phyloP scores from a whole-genome alignment of 2,888 invertebrate species.

The Xestia xanthographa region DNA sequence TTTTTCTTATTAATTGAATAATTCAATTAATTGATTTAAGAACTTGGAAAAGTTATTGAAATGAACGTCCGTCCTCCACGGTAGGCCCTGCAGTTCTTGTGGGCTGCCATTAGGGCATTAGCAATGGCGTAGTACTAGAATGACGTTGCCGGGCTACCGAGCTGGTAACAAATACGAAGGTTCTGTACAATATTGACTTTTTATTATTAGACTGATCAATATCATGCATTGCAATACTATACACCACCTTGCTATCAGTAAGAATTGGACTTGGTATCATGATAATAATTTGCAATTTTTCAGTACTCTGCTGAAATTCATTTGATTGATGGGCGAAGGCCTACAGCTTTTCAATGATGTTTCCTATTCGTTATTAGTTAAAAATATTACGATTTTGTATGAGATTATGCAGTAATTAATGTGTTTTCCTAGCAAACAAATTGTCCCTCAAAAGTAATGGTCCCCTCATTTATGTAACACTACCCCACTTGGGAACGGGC shows the following conservation, averaged over 20 bases:
- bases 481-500: not conserved
- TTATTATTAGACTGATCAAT: constrained; percentile 49
- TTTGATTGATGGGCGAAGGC: not conserved
- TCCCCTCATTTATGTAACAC: not conserved
- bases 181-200: constrained; percentile 12
- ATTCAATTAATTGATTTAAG: constrained; percentile 11
- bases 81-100: constrained; percentile 39
- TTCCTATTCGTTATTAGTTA: not conserved
- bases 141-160: constrained; percentile 48
- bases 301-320: not conserved
- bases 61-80: constrained; percentile 27
- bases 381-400: not conserved
- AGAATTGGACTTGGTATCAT: not conserved
- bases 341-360: not conserved
- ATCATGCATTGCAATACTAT: constrained; percentile 23
- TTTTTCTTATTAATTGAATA: not conserved
- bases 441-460: no score
- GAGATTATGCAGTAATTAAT: not conserved
- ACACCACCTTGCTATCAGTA: not conserved
- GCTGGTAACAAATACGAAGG: constrained; percentile 34
- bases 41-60: not conserved
- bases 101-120: not conserved
- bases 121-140: not conserved
- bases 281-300: not conserved
- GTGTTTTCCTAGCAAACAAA: not conserved